Conservation (phyloP, 1,140 invertebrate species). For the Rhizoglyphus robini region DNA sequence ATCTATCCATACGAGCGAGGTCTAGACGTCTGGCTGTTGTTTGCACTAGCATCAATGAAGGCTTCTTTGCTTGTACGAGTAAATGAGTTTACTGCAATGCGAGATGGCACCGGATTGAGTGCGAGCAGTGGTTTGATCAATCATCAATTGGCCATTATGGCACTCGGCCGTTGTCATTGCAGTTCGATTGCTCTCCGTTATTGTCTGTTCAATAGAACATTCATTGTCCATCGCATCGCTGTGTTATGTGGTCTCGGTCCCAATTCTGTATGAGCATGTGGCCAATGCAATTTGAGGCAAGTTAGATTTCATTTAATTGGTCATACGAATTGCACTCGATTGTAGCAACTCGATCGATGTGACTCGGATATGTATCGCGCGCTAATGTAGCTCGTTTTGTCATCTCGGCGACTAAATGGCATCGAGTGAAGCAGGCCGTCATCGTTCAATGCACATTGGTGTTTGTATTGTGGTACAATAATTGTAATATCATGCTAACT, state of each 20-base stretch:
- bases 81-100: background rate
- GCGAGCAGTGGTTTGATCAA: background rate
- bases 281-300: no score
- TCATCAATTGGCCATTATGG: slow-evolving; percentile 9
- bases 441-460: no score
- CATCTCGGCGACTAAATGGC: background rate
- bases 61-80: background rate
- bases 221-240: background rate
- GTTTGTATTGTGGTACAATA: background rate
- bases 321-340: background rate
- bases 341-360: background rate
- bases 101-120: background rate
- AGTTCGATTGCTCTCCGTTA: background rate
- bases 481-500: slow-evolving; percentile 7
- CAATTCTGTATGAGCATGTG: no score
- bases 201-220: no score
- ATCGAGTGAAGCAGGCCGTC: no score
- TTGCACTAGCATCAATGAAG: background rate
- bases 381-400: background rate
- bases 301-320: background rate
- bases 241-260: background rate
- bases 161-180: background rate
- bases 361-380: background rate
- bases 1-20: background rate
- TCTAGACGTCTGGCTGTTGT: background rate